These are phyloP conservation scores for Andricus curvator DNA, from an alignment of 2,888 invertebrate genomes.

Conservation along the genomic window DNA sequence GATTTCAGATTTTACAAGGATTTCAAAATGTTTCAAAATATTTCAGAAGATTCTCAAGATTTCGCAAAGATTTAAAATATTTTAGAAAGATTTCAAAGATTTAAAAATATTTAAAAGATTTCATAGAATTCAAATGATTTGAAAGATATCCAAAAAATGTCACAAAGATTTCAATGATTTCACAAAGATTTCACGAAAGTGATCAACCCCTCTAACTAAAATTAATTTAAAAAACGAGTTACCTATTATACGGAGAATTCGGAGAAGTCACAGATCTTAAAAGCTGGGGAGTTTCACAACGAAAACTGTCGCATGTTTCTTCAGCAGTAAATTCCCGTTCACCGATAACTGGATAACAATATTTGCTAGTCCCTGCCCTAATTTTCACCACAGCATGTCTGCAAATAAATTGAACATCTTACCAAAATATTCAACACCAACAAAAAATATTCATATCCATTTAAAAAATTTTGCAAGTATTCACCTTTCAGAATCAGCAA, in stretches of 20 bases:
- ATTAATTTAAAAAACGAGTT: conserved; percentile 27
- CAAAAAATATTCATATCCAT: not conserved
- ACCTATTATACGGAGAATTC: conserved; percentile 72
- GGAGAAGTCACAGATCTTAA: conserved; percentile 63
- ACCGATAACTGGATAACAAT: conserved; percentile 64
- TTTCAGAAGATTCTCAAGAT: too few species aligned
- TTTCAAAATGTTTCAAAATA: too few species aligned
- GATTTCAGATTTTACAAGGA: too few species aligned
- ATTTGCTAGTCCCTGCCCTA: conserved; percentile 57
- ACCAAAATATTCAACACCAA: not conserved
- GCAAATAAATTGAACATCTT: conserved; percentile 36
- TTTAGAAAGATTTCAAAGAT: too few species aligned
- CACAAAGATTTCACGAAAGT: too few species aligned
- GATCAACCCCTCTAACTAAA: not conserved
- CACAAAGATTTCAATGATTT: too few species aligned
- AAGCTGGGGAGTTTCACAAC: conserved; percentile 71
- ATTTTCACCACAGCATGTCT: conserved; percentile 65
- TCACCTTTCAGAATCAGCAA: conserved; percentile 61
- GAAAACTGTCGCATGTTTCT: conserved; percentile 61
- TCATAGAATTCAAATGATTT: too few species aligned
- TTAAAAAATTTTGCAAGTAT: not conserved
- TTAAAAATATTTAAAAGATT: too few species aligned
- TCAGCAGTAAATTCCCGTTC: conserved; percentile 57
- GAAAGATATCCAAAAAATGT: too few species aligned
- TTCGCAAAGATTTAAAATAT: too few species aligned